Base-by-base conservation (phyloP, 2,888 invertebrate species). In the Autographa gamma region DNA sequence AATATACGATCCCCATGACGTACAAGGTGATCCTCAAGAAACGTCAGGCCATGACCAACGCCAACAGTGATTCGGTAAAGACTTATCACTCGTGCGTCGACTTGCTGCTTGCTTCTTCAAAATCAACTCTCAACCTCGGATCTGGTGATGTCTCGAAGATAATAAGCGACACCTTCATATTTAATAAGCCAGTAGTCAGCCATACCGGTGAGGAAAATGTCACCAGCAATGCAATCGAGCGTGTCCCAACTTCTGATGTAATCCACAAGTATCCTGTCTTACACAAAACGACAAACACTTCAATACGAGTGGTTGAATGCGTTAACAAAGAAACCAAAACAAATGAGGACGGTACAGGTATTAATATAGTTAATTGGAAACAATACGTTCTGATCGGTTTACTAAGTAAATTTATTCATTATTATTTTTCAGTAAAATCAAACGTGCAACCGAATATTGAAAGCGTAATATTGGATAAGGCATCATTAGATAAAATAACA, bases 21-120 rank as follows among this genome's bases (percentile, higher is more conserved):
- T 92, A 93, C 69, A 94, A 90, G 84, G 91, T 95, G 25, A 87
- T 92, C 75, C 64, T 95, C 0, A 92, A 86, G 79, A 94, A 90
- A 80, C 62, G 68, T 54, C 77, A 79, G 63, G 56, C 73, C 6
- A 63, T 25, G 63, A 60, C 79, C 25, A 69, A 81, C 43, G 32
- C 63, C 34, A 71, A 62, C 16, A 32, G 77, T 13, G 52, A 76
- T 16, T 61, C 74, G n/a, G 78, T 86, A n/a, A 92, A 90, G 78
- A 85, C 87, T 1, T 95, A 93, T 79, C 90, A 95, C 79, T 95
- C 95, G 2, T 95, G 95, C 74, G 90, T 95, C 16, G 95, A 95
- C 84, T 88, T 91, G 52, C 76, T 88, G 18, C 76, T 82, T 18
- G 71, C 79, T 14, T 85, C 83, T 38, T 87, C 90, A 41, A 74